Evolutionary conservation across 2,797 vertebrate species (phyloP).

Genomic region (Sebastes flavidus): DNA sequence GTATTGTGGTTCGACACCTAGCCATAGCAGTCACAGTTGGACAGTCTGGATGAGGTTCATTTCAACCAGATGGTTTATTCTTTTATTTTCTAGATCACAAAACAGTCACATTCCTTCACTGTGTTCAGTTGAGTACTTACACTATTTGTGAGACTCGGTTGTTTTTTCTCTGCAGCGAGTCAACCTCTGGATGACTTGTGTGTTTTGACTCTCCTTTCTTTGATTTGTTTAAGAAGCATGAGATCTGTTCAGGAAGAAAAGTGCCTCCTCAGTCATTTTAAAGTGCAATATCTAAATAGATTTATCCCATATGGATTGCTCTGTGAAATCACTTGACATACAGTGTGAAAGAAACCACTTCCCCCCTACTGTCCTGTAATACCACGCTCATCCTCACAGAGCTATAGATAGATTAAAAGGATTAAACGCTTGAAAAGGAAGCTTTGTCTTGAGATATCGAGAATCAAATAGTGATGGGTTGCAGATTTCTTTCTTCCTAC

Average conservation of each 20-base stretch:
- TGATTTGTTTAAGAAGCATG: not conserved
- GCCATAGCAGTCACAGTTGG: not conserved
- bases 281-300: conserved; percentile 23
- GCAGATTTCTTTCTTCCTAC: not conserved
- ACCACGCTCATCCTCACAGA: conserved; percentile 18
- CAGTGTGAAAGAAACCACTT: conserved; percentile 16
- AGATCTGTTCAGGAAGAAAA: conserved; percentile 7
- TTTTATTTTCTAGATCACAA: not conserved
- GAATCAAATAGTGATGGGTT: conserved; percentile 29
- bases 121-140: not conserved
- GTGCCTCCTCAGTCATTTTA: conserved; percentile 9
- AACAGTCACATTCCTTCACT: not conserved
- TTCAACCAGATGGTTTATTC: not conserved
- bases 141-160: not conserved
- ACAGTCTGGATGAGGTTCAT: not conserved
- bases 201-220: not conserved
- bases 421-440: conserved; percentile 51
- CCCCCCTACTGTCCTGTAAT: conserved; percentile 23
- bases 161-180: not conserved
- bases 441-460: conserved; percentile 43
- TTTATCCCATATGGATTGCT: conserved; percentile 22
- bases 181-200: conserved; percentile 8
- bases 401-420: conserved; percentile 53
- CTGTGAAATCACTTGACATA: conserved; percentile 31
- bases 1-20: not conserved